Evolutionary conservation across 2,113 vertebrate species (phyloP), one percentile per base, ranked within the genome.

Genomic region (Archilochus colubris): DNA sequence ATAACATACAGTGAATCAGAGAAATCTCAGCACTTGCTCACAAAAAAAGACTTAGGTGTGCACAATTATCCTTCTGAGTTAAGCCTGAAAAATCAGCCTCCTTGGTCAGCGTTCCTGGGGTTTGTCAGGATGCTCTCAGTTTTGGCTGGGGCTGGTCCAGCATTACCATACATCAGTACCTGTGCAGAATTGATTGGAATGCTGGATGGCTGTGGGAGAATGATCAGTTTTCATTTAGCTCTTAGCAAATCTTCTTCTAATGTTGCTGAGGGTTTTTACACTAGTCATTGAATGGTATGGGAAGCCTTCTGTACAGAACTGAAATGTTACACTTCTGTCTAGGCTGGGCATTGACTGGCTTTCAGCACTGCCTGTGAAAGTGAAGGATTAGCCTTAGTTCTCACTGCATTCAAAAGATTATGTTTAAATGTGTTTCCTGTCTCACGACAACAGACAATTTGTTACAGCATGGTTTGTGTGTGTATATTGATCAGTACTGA

Each of bases 221-320:
- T 33, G 81, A 95, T 97, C 81, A 72, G 36, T 92, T 93, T 95
- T 94, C 51, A 23, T 91, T 96, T 92, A 82, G 46, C 58, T 77
- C 57, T 82, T 66, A 54, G 78, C 54, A 76, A 28, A 53, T 70
- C 82, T 88, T 93, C 61, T 36, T 16, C 50, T 66, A 27, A 50
- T 4, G 3, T 23, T 38, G 75, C 89, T 75, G 62, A 88, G 92
- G 69, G 43, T 61, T 90, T 94, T 95, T 62, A 21, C 17, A 6
- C 9, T 58, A 19, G 17, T 58, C 1, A 10, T 55, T 93, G 85
- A 67, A 74, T 66, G 73, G 58, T 46, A 51, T 63, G 67, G 64
- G 92, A 95, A 84, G 66, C 38, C 23, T 58, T 61, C 63, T 73
- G 75, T 77, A 30, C 72, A 27, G 67, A 89, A 53, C 53, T 44